Evolutionary conservation across 2,113 vertebrate species (phyloP).

Genomic region (Nothobranchius kuhntae): DNA sequence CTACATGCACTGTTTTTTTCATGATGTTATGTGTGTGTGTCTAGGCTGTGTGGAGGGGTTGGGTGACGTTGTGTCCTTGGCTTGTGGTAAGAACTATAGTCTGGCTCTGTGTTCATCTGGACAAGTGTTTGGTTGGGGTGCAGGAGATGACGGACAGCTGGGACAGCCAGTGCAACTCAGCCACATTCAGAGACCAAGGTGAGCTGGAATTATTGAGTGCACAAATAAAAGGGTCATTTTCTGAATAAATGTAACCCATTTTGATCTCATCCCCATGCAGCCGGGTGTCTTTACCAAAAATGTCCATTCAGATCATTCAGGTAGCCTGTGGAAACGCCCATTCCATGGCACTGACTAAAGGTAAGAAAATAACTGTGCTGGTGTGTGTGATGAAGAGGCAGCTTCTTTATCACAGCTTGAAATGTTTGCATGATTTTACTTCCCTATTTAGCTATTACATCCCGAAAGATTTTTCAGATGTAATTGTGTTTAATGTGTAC

Average conservation of each 20-base stretch:
- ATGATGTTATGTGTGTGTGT: background rate
- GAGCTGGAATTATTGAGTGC: background rate
- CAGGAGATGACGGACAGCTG: constrained; percentile 87
- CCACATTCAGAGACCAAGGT: constrained; percentile 82
- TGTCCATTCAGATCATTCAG: constrained; percentile 85
- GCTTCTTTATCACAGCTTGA: background rate
- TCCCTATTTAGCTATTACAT: no score
- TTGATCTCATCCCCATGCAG: constrained; percentile 64
- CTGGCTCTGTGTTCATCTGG: constrained; percentile 88
- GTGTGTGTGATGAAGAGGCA: background rate
- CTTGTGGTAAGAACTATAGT: constrained; percentile 92
- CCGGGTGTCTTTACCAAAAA: constrained; percentile 78
- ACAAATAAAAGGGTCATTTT: background rate
- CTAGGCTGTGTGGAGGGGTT: constrained; percentile 58
- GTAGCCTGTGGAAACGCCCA: constrained; percentile 91
- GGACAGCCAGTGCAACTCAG: constrained; percentile 73
- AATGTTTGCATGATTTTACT: no score
- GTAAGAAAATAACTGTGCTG: constrained; percentile 67
- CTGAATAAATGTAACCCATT: background rate
- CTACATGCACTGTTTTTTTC: no score
- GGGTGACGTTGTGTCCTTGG: constrained; percentile 77
- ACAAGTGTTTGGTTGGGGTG: constrained; percentile 91
- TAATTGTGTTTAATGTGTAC: no score
- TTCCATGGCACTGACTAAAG: constrained; percentile 89
- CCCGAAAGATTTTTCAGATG: no score